Base-by-base conservation (phyloP, 2,113 vertebrate species). In the Tachuris rubrigastra region DNA sequence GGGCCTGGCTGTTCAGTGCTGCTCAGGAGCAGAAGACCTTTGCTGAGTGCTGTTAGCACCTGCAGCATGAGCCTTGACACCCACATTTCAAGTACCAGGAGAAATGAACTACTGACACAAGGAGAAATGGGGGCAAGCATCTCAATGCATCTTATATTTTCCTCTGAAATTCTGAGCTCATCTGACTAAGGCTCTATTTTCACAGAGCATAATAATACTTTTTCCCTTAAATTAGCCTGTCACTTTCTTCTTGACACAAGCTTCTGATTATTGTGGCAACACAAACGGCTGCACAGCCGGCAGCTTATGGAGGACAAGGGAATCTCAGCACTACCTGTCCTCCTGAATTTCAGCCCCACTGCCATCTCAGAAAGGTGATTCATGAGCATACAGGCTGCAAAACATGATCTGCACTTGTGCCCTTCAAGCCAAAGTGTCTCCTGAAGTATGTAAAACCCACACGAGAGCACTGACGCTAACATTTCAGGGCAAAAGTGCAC, bases 331-430 rank as follows among this genome's bases (percentile, higher is more conserved):
- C 7, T n/a, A 35, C 3, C 30, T 19, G 12, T 0, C 1, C n/a
- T 83, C 25, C 63, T 4, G 1, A 63, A 46, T 0, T 0, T n/a
- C 52, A 37, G 25, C 56, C 9, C 20, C 1, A 1, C 23, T 12
- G 0, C 25, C 23, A 13, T 35, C 77, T 63, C 46, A 47, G 47
- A 60, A 39, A 75, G 24, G 60, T 3, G 18, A 28, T 12, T 62
- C 50, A 16, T 1, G 1, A 67, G 25, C 30, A 30, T 7, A 42
- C 1, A 3, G 21, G 39, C 65, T 96, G 37, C 56, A 82, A 78
- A 87, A 91, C 2, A 17, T 3, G 0, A 83, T 6, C 25, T 50
- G 30, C 7, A 16, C 31, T 47, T 50, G 65, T 80, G 35, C 25
- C 28, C 35, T 72, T 18, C 0, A 1, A 87, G 42, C 24, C 35